phyloP scores from a whole-genome alignment of 2,888 invertebrate genomes.

The Agrochola litura region DNA sequence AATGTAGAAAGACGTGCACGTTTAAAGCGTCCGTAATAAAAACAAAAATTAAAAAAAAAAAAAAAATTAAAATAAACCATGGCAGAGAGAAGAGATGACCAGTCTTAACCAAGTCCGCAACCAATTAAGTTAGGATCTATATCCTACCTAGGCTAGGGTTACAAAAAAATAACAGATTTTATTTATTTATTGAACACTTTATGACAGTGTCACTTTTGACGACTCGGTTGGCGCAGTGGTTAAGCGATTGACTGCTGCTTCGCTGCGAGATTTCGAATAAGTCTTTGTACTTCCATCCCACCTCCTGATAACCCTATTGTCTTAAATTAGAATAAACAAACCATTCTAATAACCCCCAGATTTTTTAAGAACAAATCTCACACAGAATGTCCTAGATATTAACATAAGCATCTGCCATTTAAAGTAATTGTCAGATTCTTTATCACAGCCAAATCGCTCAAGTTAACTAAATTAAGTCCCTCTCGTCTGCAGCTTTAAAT shows the following conservation, averaged over 20 bases:
- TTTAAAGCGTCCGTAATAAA: too few species aligned
- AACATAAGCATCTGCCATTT: slow-evolving; percentile 27
- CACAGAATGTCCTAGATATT: slow-evolving; percentile 7
- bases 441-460: slow-evolving; percentile 25
- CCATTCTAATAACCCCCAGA: background rate
- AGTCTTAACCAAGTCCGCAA: too few species aligned
- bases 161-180: background rate
- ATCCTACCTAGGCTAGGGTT: background rate
- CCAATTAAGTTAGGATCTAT: too few species aligned
- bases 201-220: too few species aligned
- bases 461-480: slow-evolving; percentile 42
- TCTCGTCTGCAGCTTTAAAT: slow-evolving; percentile 40
- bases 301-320: background rate
- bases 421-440: slow-evolving; percentile 39
- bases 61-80: too few species aligned
- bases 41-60: too few species aligned
- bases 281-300: too few species aligned
- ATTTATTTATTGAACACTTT: background rate
- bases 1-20: too few species aligned
- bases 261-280: too few species aligned
- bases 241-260: too few species aligned
- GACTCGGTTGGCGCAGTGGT: too few species aligned
- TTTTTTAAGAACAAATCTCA: background rate
- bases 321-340: slow-evolving; percentile 3
- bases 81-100: too few species aligned